Conservation (phyloP, 2,113 vertebrate genomes). For the Campylomormyrus tamandua region DNA sequence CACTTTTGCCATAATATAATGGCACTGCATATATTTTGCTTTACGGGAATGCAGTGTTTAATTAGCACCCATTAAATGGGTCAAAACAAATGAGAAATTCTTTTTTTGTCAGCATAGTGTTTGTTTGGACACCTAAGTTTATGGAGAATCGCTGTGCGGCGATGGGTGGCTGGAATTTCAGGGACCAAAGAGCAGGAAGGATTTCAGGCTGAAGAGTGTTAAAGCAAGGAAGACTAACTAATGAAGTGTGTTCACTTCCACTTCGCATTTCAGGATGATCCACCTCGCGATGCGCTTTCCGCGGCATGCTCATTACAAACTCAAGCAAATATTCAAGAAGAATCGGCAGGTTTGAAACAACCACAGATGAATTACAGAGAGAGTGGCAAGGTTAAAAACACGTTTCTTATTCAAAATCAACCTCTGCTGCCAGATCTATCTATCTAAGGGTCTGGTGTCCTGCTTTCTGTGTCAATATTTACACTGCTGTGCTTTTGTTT, state of each 20-base stretch:
- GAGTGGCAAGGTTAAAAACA: neutral
- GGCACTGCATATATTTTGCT: neutral
- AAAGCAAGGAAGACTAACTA: neutral
- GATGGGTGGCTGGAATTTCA: neutral
- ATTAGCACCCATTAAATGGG: constrained; percentile 10
- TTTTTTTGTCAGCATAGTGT: neutral
- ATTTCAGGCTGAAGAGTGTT: neutral
- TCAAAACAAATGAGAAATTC: neutral
- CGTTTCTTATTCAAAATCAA: neutral
- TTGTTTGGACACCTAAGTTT: neutral
- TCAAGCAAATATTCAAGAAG: neutral
- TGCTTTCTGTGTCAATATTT: neutral
- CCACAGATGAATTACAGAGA: neutral
- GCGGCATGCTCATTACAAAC: neutral
- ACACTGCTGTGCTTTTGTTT: neutral
- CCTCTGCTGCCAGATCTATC: neutral
- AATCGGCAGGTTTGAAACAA: neutral
- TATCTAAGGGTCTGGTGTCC: neutral
- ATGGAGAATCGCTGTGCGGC: neutral
- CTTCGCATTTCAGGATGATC: neutral
- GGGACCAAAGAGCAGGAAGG: neutral
- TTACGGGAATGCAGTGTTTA: neutral
- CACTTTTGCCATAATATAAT: neutral
- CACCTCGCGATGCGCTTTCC: too few relatives aligned
- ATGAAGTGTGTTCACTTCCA: neutral